Conservation (phyloP, 1,140 invertebrate genomes). For the Forficula auricularia region DNA sequence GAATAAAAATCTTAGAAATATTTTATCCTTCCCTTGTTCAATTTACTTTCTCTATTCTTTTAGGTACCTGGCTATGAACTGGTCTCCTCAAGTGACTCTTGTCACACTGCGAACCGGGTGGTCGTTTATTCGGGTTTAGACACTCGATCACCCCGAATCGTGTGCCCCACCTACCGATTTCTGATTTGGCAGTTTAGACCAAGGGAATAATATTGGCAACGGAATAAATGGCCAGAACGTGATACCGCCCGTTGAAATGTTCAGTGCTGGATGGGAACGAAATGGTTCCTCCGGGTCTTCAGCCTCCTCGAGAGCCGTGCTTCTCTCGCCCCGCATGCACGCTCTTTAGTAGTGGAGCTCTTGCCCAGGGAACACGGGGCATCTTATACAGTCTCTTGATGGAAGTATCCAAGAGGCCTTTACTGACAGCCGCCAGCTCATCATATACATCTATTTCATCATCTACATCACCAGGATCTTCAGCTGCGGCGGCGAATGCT, state of each 20-base stretch:
- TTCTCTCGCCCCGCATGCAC: slow-evolving; percentile 34
- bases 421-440: slow-evolving; percentile 30
- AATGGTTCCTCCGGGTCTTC: slow-evolving; percentile 10
- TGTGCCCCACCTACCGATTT: too few species aligned
- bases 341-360: slow-evolving; percentile 53
- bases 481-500: slow-evolving; percentile 17
- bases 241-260: too few species aligned
- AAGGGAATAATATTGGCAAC: too few species aligned
- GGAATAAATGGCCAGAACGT: slow-evolving; percentile 17
- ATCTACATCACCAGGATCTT: too few species aligned
- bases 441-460: slow-evolving; percentile 30
- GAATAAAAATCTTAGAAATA: too few species aligned
- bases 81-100: slow-evolving; percentile 17
- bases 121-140: slow-evolving; percentile 48
- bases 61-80: too few species aligned
- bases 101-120: slow-evolving; percentile 50
- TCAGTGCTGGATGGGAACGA: slow-evolving; percentile 10
- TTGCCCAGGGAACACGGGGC: slow-evolving; percentile 43
- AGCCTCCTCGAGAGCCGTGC: slow-evolving; percentile 12
- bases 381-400: slow-evolving; percentile 55
- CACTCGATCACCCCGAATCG: slow-evolving; percentile 36
- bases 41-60: too few species aligned
- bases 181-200: too few species aligned
- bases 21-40: too few species aligned
- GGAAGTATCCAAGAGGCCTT: slow-evolving; percentile 52